Evolutionary conservation across 2,888 invertebrate genomes (phyloP).

Genomic region (Drosophila barbarae): DNA sequence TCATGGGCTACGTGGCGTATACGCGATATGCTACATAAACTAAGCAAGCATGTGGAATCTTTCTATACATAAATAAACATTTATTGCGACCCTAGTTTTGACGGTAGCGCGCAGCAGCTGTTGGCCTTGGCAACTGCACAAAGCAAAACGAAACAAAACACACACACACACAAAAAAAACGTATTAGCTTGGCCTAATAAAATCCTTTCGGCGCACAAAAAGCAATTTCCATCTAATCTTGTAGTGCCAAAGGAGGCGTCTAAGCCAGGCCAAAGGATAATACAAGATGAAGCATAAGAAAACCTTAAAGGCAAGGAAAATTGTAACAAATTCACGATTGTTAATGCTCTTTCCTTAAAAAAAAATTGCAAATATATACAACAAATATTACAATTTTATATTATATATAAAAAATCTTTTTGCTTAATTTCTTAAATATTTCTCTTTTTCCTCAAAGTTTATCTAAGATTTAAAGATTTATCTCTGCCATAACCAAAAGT

Average conservation of each 20-base stretch:
- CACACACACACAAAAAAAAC: slow-evolving; percentile 2
- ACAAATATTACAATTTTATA: not conserved
- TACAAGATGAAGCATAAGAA: slow-evolving; percentile 22
- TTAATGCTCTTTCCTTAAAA: slow-evolving; percentile 1
- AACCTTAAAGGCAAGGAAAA: slow-evolving; percentile 1
- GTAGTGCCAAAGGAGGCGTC: slow-evolving; percentile 11
- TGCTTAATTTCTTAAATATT: not conserved
- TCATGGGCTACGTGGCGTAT: slow-evolving; percentile 5
- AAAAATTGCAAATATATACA: no score
- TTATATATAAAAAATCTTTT: not conserved
- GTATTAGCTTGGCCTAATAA: slow-evolving; percentile 40
- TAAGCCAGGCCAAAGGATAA: slow-evolving; percentile 19
- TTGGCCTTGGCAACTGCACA: slow-evolving; percentile 31
- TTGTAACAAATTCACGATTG: not conserved
- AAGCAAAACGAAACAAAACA: not conserved
- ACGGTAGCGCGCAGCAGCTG: slow-evolving; percentile 34
- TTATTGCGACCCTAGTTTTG: slow-evolving; percentile 21
- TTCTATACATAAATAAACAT: slow-evolving; percentile 19
- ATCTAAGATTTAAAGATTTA: not conserved
- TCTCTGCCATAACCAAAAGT: not conserved
- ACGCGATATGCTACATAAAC: slow-evolving; percentile 12
- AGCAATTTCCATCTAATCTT: slow-evolving; percentile 50
- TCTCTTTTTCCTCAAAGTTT: not conserved
- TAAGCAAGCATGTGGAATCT: not conserved
- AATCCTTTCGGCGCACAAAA: slow-evolving; percentile 43